phyloP scores from a whole-genome alignment of 2,888 invertebrate species.

The Dilophus febrilis region DNA sequence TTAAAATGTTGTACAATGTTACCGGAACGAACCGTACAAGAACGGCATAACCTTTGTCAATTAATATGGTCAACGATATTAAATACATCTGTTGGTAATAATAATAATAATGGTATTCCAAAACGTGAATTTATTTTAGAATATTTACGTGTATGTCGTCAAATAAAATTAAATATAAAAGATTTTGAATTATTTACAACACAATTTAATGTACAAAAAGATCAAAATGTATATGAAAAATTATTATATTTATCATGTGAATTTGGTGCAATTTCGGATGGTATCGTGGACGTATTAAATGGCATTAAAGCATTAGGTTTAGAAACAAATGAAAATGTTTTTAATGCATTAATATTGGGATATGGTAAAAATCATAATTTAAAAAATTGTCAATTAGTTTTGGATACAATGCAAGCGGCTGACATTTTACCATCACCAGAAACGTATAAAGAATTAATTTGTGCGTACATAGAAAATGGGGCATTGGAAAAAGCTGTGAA shows the following conservation, averaged over 20 bases:
- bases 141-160: background rate
- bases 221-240: constrained; percentile 34
- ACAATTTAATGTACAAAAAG: background rate
- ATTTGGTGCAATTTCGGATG: constrained; percentile 37
- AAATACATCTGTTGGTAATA: too few species aligned
- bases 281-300: constrained; percentile 35
- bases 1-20: background rate
- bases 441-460: constrained; percentile 34
- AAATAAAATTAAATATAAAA: background rate
- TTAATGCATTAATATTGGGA: constrained; percentile 41
- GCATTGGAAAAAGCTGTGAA: constrained; percentile 19
- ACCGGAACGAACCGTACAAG: background rate
- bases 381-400: constrained; percentile 32
- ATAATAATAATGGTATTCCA: too few species aligned
- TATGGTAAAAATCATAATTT: constrained; percentile 30
- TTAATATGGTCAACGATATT: background rate
- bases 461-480: constrained; percentile 34
- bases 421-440: constrained; percentile 32
- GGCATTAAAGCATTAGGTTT: constrained; percentile 39
- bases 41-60: background rate
- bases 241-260: constrained; percentile 39
- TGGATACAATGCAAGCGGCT: constrained; percentile 40
- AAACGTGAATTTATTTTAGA: background rate
- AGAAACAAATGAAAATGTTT: constrained; percentile 38
- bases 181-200: constrained; percentile 1